These are phyloP conservation scores for Urophycis tenuis DNA, from an alignment of 2,797 vertebrate genomes.

Conservation along the genomic window DNA sequence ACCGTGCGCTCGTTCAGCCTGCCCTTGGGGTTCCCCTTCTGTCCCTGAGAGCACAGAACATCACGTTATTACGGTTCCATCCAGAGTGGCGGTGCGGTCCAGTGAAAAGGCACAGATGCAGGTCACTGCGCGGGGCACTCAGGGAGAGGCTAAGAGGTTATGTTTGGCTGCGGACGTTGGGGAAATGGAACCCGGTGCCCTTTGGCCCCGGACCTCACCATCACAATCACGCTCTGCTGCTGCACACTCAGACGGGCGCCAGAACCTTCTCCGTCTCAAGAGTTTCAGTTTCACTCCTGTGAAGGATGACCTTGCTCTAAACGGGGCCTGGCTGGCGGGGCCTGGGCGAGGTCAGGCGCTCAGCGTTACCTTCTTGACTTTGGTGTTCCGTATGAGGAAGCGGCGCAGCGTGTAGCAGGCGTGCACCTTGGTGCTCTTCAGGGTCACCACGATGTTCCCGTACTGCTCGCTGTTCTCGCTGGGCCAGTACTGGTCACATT, in stretches of 20 bases:
- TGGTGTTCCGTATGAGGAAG: conserved; percentile 89
- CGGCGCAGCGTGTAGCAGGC: conserved; percentile 93
- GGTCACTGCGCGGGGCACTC: background rate
- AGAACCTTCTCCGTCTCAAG: background rate
- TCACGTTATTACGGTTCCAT: background rate
- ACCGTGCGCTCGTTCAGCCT: conserved; percentile 85
- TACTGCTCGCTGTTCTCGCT: conserved; percentile 94
- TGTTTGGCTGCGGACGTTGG: background rate
- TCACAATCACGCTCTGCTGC: background rate
- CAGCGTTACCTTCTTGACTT: conserved; percentile 85
- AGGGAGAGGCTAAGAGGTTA: no score
- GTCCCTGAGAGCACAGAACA: conserved; percentile 70
- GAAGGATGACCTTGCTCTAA: background rate
- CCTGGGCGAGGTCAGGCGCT: background rate
- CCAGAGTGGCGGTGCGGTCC: no score
- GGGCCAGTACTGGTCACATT: conserved; percentile 99
- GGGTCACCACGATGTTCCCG: conserved; percentile 88
- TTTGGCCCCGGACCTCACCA: background rate
- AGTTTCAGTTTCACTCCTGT: background rate
- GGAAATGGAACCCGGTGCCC: background rate
- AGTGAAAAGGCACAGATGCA: background rate
- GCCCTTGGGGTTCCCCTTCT: conserved; percentile 88
- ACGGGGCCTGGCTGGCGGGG: background rate
- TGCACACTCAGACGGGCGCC: background rate
- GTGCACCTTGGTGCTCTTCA: conserved; percentile 91